A percentile compares a stretch with the other conserved stretches of the same genome.
Conservation (phyloP, 1,140 invertebrate species). For the Drosophila pandora region DNA sequence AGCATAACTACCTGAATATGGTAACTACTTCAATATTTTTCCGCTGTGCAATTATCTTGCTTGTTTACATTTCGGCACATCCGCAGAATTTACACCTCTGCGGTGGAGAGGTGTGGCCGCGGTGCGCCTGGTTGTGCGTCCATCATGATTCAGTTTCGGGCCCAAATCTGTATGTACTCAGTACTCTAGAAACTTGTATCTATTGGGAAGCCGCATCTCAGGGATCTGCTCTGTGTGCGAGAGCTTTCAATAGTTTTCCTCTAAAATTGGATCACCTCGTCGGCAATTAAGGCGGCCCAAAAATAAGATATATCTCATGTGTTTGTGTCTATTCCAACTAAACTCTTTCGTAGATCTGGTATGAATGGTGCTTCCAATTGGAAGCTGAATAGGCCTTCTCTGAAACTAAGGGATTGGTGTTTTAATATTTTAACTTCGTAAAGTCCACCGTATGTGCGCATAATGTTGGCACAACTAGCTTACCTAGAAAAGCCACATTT, state of each 20-base stretch:
- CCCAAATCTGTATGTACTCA: constrained; percentile 30
- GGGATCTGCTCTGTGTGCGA: background rate
- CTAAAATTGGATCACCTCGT: constrained; percentile 63
- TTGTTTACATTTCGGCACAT: constrained; percentile 48
- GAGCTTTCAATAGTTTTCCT: constrained; percentile 46
- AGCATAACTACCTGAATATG: background rate
- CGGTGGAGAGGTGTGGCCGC: constrained; percentile 28
- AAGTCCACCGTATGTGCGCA: no score
- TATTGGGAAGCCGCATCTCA: constrained; percentile 48
- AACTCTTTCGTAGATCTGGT: constrained; percentile 32
- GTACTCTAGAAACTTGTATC: constrained; percentile 36
- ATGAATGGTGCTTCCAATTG: constrained; percentile 4
- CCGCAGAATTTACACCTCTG: constrained; percentile 41
- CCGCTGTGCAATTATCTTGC: constrained; percentile 10
- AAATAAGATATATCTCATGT: constrained; percentile 29
- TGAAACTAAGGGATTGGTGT: no score
- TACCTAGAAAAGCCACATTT: background rate
- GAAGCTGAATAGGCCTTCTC: background rate
- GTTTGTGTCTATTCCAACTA: constrained; percentile 20
- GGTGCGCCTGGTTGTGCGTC: constrained; percentile 18
- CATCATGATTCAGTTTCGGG: constrained; percentile 33
- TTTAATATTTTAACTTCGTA: no score
- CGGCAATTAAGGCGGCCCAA: constrained; percentile 61
- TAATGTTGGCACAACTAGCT: no score
- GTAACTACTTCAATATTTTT: background rate